Conservation (phyloP, 2,113 vertebrate species). For the Tretioscincus oriximinensis region DNA sequence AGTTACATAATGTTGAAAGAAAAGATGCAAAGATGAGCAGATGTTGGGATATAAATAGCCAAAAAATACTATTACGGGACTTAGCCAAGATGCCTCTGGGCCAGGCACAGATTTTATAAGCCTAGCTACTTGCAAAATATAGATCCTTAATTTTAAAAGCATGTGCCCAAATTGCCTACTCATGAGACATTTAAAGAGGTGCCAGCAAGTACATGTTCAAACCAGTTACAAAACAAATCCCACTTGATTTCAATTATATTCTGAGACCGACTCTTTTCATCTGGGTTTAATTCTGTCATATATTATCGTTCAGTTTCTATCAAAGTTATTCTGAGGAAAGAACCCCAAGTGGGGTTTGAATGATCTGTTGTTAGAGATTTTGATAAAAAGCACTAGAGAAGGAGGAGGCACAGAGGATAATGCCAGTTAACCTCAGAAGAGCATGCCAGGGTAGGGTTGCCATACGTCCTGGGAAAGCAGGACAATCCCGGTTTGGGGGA, state of each 20-base stretch:
- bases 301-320: background rate
- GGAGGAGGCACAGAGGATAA: no score
- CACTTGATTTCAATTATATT: background rate
- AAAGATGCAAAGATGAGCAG: background rate
- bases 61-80: constrained; percentile 12
- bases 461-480: no score
- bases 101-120: background rate
- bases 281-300: background rate
- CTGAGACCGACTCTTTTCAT: background rate
- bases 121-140: background rate
- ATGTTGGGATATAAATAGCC: background rate
- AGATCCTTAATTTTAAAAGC: background rate
- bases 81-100: background rate
- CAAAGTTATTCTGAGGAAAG: background rate
- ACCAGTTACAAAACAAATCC: background rate
- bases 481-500: no score
- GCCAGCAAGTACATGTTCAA: background rate
- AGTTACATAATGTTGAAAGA: background rate
- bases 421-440: no score
- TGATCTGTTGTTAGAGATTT: no score
- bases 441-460: no score
- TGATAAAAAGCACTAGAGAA: no score
- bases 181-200: background rate
- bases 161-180: background rate
- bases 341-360: no score